These are phyloP conservation scores for Odocoileus virginianus DNA, from an alignment of 2,113 vertebrate genomes.

Conservation along the genomic window DNA sequence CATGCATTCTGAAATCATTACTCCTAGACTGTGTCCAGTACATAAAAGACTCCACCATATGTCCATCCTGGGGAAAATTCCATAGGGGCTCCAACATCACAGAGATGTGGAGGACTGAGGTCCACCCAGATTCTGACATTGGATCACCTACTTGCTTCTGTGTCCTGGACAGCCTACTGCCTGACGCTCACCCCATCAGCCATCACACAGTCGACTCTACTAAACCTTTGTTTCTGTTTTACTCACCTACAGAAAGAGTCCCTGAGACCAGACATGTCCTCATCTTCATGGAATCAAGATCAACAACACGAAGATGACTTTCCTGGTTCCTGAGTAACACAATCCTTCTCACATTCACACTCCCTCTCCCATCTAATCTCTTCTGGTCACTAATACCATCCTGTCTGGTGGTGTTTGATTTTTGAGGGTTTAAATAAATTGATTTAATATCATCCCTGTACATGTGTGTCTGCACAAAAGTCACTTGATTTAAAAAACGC, in stretches of 20 bases:
- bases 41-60: neutral
- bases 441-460: neutral
- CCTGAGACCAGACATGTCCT: neutral
- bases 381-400: accelerated
- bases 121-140: neutral
- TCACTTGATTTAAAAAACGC: neutral
- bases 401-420: neutral
- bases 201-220: accelerated
- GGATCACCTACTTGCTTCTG: neutral
- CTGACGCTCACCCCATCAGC: neutral
- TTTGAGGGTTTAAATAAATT: neutral
- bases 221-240: neutral
- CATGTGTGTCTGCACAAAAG: neutral
- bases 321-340: accelerated
- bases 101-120: neutral
- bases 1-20: neutral
- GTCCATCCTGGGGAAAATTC: neutral
- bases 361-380: neutral
- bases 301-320: neutral
- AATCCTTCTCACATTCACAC: neutral
- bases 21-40: accelerated
- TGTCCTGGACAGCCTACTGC: neutral
- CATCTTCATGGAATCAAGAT: neutral
- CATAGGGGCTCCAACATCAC: neutral
- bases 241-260: neutral